These are phyloP conservation scores for Drosophila ananassae DNA, from an alignment of 1,140 invertebrate species.

Conservation along the genomic window DNA sequence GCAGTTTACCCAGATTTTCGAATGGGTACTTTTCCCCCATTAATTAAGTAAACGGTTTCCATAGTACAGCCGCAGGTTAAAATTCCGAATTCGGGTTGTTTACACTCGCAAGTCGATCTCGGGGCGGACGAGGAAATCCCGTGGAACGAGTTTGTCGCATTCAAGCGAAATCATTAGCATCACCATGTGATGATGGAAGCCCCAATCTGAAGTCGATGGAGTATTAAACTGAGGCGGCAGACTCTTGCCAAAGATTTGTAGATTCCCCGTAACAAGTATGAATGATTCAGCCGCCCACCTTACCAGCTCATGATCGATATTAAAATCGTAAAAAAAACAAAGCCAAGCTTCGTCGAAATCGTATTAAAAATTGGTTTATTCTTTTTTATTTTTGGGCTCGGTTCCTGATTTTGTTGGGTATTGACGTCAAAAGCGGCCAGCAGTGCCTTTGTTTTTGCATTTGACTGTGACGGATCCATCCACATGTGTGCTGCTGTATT, in stretches of 20 bases:
- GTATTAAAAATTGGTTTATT: slow-evolving; percentile 18
- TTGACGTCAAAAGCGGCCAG: slow-evolving; percentile 58
- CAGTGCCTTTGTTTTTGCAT: slow-evolving; percentile 47
- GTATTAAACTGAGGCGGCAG: slow-evolving; percentile 4
- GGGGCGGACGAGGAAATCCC: slow-evolving; percentile 56
- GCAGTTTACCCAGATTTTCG: slow-evolving; percentile 44
- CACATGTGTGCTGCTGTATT: slow-evolving; percentile 54
- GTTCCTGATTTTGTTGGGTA: slow-evolving; percentile 50
- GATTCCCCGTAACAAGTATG: slow-evolving; percentile 34
- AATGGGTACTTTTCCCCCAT: slow-evolving; percentile 68
- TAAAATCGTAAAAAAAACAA: slow-evolving; percentile 37
- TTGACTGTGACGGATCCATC: slow-evolving; percentile 39
- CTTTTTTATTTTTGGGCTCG: slow-evolving; percentile 29
- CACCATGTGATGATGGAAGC: slow-evolving; percentile 32
- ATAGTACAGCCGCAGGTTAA: slow-evolving; percentile 18
- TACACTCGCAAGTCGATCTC: slow-evolving; percentile 22
- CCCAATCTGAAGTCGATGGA: background rate
- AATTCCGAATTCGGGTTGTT: slow-evolving; percentile 48
- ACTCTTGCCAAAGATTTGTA: slow-evolving; percentile 14
- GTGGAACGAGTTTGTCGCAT: slow-evolving; percentile 41
- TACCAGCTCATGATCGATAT: slow-evolving; percentile 32
- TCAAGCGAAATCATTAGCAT: slow-evolving; percentile 67
- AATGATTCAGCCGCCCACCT: slow-evolving; percentile 58
- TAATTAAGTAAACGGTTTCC: slow-evolving; percentile 67
- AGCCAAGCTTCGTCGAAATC: slow-evolving; percentile 11